These are phyloP conservation scores for Rhodophaea formosa DNA, from an alignment of 2,888 invertebrate genomes.

Conservation along the genomic window DNA sequence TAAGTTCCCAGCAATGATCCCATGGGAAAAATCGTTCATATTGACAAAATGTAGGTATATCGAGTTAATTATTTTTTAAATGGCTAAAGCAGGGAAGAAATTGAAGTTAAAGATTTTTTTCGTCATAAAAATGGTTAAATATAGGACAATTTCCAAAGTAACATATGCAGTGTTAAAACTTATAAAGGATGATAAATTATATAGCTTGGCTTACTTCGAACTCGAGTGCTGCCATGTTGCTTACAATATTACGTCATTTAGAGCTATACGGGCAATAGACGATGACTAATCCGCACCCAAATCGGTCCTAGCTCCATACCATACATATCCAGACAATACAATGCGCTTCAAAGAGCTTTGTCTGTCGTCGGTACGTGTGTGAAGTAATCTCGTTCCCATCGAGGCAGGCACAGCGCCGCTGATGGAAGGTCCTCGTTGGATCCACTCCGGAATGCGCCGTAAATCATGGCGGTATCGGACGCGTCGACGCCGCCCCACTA, in stretches of 20 bases:
- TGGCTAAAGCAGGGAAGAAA: too few relatives aligned
- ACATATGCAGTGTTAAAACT: too few relatives aligned
- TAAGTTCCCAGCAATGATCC: too few relatives aligned
- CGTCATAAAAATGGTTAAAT: too few relatives aligned
- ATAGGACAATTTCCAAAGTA: too few relatives aligned
- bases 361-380: constrained; percentile 58
- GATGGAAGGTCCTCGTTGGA: constrained; percentile 35
- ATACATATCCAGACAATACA: constrained; percentile 40
- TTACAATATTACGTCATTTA: constrained; percentile 20
- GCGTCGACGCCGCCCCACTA: constrained; percentile 16
- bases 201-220: too few relatives aligned
- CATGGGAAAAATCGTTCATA: too few relatives aligned
- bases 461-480: constrained; percentile 57
- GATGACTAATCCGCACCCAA: constrained; percentile 37
- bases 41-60: too few relatives aligned
- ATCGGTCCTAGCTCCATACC: constrained; percentile 27
- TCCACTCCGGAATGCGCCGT: constrained; percentile 58
- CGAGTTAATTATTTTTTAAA: too few relatives aligned
- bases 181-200: too few relatives aligned
- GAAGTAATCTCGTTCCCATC: constrained; percentile 68
- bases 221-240: neutral
- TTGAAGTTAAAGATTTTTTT: too few relatives aligned
- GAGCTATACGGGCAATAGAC: constrained; percentile 9
- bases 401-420: constrained; percentile 41
- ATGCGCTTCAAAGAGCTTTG: constrained; percentile 47